These are phyloP conservation scores for Disparrhopalites patrizii DNA, from an alignment of 2,888 invertebrate genomes.

Conservation along the genomic window DNA sequence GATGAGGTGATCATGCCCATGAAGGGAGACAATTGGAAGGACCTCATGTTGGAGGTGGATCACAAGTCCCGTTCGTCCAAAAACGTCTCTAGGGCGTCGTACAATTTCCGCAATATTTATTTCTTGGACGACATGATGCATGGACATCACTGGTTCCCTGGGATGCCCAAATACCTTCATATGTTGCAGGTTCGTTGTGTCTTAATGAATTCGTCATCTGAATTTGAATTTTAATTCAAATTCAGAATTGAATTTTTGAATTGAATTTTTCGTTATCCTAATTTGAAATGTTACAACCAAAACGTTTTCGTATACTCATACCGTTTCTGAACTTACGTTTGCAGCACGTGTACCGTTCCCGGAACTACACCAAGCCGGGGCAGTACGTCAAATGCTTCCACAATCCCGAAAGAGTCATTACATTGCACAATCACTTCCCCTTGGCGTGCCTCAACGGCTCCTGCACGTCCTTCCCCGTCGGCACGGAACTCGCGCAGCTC, in stretches of 20 bases:
- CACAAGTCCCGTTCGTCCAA: constrained; percentile 65
- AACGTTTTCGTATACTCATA: not conserved
- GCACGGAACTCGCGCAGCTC: constrained; percentile 76
- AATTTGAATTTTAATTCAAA: not conserved
- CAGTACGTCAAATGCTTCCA: constrained; percentile 93
- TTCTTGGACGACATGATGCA: constrained; percentile 83
- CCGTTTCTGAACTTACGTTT: no score
- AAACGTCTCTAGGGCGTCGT: constrained; percentile 68
- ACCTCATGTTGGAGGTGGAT: constrained; percentile 69
- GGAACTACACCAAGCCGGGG: constrained; percentile 87
- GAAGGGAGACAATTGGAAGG: constrained; percentile 67
- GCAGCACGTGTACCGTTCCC: constrained; percentile 82
- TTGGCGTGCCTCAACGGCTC: constrained; percentile 73
- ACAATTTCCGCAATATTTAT: constrained; percentile 87
- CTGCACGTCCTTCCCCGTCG: constrained; percentile 79
- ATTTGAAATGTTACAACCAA: not conserved
- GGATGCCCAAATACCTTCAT: constrained; percentile 81
- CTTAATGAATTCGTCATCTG: not conserved
- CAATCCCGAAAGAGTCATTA: constrained; percentile 80
- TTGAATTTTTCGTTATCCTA: constrained; percentile 6
- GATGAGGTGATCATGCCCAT: constrained; percentile 91
- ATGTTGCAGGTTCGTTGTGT: constrained; percentile 60
- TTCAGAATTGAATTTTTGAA: constrained; percentile 2
- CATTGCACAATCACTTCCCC: constrained; percentile 89
- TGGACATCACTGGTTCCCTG: constrained; percentile 73